Base-by-base conservation (phyloP, 1,140 invertebrate species). In the Dysdera silvatica region DNA sequence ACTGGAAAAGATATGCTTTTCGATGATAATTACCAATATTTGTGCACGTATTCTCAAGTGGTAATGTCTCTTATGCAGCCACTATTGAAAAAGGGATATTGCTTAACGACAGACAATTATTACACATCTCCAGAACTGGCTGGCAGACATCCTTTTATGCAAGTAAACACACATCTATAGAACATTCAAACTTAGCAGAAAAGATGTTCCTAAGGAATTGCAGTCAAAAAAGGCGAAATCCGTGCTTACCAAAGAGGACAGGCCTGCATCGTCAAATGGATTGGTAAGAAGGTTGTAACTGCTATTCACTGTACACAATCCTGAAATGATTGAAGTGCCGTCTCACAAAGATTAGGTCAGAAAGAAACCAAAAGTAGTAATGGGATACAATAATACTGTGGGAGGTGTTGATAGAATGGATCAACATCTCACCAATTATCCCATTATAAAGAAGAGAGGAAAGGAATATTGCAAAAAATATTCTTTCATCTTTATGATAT, bases 221-320 rank as follows among this genome's bases (percentile, higher is more conserved):
- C 47, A 49, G 24, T 24, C 6, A 23, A 49, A 49, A 49, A 49
- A 49, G 47, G 47, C 18, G 24, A 49, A 49, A 26, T 49, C 24
- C 29, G 47, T 49, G 47, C 47, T 49, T 49, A 24, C 24, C 47
- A 49, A 49, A 49, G 47, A 49, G 47, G 23, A 49, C 24, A 49
- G n/a, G 47, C 29, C 4, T 49, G 47, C 24, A 49, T 49, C 24
- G 29, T 49, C 47, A 49, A 49, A 49, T 49, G 47, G 47, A 49
- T 49, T 4, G 47, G 29, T 49, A 49, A 49, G n/a, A 49, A 49
- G 12, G 23, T 49, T 49, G 47, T 49, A 49, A 49, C 14, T 49
- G 7, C 29, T 49, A 49, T 49, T 28, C 18, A 49, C 47, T 24
- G n/a, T 49, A 49, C 47, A 49, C 24, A 49, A 28, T 49, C 47